Percentiles rank a stretch among this genome's conserved stretches.
phyloP scores from a whole-genome alignment of 2,888 invertebrate species.

The Eucera pruinosa region DNA sequence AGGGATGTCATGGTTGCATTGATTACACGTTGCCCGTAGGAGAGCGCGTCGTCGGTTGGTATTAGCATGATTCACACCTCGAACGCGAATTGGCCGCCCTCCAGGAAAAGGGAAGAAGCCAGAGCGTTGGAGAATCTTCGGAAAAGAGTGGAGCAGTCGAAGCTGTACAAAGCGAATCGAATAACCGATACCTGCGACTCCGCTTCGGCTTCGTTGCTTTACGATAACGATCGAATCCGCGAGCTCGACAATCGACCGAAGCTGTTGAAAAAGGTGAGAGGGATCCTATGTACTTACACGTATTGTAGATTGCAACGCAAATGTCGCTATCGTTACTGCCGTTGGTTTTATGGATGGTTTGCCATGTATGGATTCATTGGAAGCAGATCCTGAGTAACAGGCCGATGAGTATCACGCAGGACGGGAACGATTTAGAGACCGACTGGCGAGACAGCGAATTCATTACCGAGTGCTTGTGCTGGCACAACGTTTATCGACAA shows the following conservation, averaged over 20 bases:
- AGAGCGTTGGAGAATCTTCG: constrained; percentile 89
- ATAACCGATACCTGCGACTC: constrained; percentile 82
- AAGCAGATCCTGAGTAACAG: constrained; percentile 88
- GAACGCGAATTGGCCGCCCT: constrained; percentile 86
- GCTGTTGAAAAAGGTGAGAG: constrained; percentile 85
- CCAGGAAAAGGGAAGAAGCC: constrained; percentile 89
- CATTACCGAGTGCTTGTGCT: constrained; percentile 91
- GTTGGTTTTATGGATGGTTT: too few relatives aligned
- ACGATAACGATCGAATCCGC: constrained; percentile 72
- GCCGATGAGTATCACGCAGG: constrained; percentile 90
- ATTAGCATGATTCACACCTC: constrained; percentile 81
- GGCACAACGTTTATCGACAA: constrained; percentile 93
- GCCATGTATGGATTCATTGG: too few relatives aligned
- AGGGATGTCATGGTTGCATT: too few relatives aligned
- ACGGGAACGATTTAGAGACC: constrained; percentile 89
- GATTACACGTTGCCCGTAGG: too few relatives aligned
- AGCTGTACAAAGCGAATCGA: constrained; percentile 86
- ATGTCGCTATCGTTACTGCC: too few relatives aligned
- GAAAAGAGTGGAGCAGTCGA: constrained; percentile 87
- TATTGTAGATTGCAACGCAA: too few relatives aligned
- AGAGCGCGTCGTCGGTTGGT: constrained; percentile 63
- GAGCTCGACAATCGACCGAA: constrained; percentile 89
- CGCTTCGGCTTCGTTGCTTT: constrained; percentile 77
- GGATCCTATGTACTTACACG: too few relatives aligned
- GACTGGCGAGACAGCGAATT: constrained; percentile 93